Evolutionary conservation across 2,888 invertebrate species (phyloP), one percentile per base, ranked within the genome.

Genomic region (Dendrolimus houi): DNA sequence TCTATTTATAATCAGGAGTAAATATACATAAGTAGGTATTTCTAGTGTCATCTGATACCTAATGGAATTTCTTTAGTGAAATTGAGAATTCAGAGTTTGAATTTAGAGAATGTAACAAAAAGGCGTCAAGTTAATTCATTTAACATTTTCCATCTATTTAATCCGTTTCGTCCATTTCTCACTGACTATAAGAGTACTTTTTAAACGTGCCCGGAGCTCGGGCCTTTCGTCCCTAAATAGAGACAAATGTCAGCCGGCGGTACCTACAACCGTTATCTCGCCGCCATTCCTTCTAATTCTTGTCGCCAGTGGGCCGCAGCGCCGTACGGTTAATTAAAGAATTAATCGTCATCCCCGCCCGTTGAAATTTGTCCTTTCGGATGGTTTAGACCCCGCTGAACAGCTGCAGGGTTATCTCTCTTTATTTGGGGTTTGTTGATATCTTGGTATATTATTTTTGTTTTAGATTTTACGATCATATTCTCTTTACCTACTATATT

Each of bases 311-410:
- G 76, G 70, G 72, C 76, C 73, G 67, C 65, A 67, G 72, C 68
- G 74, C 66, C 66, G 72, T 68, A 72, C 76, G 79, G 83, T 84
- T 87, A 86, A 87, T 87, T 87, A 85, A 82, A 83, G 83, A 85
- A 85, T 84, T 83, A 82, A 84, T 84, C 77, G 79, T 67, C 60
- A 65, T 67, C 61, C 66, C 64, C 65, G 71, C 69, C 66, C 62
- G 59, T 77, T 71, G 65, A 77, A 82, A 82, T 82, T 80, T 79
- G 79, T 80, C 78, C 71, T 65, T 47, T 47, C 47, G 47, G 47
- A 47, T 9, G 9, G 47, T 47, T 47, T 47, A 7, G 47, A 47
- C 47, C 47, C 47, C 47, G 47, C 47, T 47, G 47, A 47, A 47
- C 47, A 10, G 47, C 9, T 47, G 47, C 47, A 47, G 47, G 12